Base-by-base conservation (phyloP, 2,888 invertebrate genomes). In the Polydrusus cervinus region DNA sequence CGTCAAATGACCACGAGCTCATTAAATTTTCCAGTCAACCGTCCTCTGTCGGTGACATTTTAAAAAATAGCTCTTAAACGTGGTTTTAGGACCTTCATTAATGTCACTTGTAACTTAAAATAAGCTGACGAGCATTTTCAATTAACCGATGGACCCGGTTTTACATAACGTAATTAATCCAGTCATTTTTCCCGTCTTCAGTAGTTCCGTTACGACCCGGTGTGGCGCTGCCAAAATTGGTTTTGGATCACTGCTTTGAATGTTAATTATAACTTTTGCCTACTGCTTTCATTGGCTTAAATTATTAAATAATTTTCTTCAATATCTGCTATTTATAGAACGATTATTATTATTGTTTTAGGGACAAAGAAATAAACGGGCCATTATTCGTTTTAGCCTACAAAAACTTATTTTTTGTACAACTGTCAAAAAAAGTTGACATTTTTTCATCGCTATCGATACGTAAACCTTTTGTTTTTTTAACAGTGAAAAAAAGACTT, bases 111-210 rank as follows among this genome's bases (percentile, higher is more conserved):
- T 16, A 53, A 51, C 67, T 70, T 45, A 62, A 47, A 67, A 71
- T 45, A 66, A 55, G 75, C 75, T 75, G 75, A 75, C 75, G 75
- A 71, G 71, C 71, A 71, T 75, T 75, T 75, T 71, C 75, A 71
- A 75, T 75, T 75, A 75, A 61, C 60, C 67, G 55, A 68, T 67
- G 75, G 49, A 68, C 75, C 40, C 71, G 67, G 67, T 75, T 67
- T 75, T 75, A 71, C 75, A 74, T 74, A 68, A 74, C 62, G 74
- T 74, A 75, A 75, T 75, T 75, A 75, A 75, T 75, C 60, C 75
- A 60, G 71, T 38, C 66, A 75, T 75, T 75, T 75, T 75, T 60
- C 43, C 25, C 51, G 43, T 66, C 67, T 51, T 64, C 55, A 64
- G 62, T 73, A 53, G 30, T 53, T 53, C 10, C 30, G 51, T 51